Evolutionary conservation across 2,113 vertebrate genomes (phyloP), one percentile per base, ranked within the genome.

Genomic region (Girardinichthys multiradiatus): DNA sequence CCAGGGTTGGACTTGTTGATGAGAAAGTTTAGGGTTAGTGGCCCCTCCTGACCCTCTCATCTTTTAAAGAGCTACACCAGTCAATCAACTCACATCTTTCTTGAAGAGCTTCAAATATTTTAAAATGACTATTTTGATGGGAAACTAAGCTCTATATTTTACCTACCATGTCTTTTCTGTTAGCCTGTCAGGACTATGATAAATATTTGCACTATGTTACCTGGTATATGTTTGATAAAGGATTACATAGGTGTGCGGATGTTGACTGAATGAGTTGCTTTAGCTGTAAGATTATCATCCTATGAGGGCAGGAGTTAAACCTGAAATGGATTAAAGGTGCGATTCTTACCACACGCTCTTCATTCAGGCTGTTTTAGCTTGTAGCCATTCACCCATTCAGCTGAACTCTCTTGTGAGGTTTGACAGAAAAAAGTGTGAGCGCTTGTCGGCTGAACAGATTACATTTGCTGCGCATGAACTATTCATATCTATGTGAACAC

Each of bases 381-480:
- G 28, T 71, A 77, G 81, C 85, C 79, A 51, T 76, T 76, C 80
- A 72, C 76, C 88, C 75, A 30, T 86, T 89, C 80, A 81, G 87
- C 58, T 79, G 71, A 85, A 89, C 88, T 82, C 88, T 85, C 84
- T 86, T 71, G 85, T 86, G 87, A 88, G 86, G 78, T 78, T 85
- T 88, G 89, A 91, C 85, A 84, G 87, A 59, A 70, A 60, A 83
- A 88, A 89, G 87, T 88, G 88, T 78, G 88, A 74, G 81, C 37
- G 60, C 87, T 85, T 89, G 88, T 90, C 90, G 91, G 84, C 80
- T 12, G 79, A 87, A 81, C 87, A 85, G 80, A 90, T 89, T 91
- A 90, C 89, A 88, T 92, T 90, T 90, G 89, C 88, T 89, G 89
- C 77, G 78, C 79, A 67, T 88, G 88, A 87, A 69, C 54, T 61